These are phyloP conservation scores for Trachemys scripta DNA, from an alignment of 2,113 vertebrate species.

Conservation along the genomic window DNA sequence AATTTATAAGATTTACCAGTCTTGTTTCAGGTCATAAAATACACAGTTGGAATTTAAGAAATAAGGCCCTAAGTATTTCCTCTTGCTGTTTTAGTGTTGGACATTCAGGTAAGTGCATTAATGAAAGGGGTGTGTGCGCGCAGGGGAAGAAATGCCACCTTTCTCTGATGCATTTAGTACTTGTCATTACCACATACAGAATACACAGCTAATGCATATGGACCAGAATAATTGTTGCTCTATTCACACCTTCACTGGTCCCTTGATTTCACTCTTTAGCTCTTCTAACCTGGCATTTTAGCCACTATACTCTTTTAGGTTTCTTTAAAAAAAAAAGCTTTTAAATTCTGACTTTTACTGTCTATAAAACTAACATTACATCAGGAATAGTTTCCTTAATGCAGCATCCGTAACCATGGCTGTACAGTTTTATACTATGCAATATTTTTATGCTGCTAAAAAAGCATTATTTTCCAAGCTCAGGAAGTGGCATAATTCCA, in stretches of 20 bases:
- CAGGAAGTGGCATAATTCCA: not conserved
- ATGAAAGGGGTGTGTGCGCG: not conserved
- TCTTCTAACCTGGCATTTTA: not conserved
- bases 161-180: not conserved
- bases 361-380: not conserved
- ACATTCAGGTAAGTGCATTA: not conserved
- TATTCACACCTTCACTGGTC: rapidly evolving
- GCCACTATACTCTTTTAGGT: not conserved
- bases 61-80: not conserved
- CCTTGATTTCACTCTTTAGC: not conserved
- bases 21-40: not conserved
- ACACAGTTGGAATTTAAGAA: not conserved
- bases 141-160: not conserved
- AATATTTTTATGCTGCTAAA: not conserved
- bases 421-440: not conserved
- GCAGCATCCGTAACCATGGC: not conserved
- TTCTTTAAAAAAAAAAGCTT: not conserved
- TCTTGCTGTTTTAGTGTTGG: not conserved
- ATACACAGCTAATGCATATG: not conserved
- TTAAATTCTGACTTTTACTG: no score
- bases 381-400: not conserved
- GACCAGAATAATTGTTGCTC: not conserved
- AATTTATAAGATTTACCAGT: not conserved
- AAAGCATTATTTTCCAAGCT: rapidly evolving
- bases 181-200: not conserved